Percentiles rank a stretch among this genome's conserved stretches.
Evolutionary conservation across 2,888 invertebrate species (phyloP).

Genomic region (Cephus spinipes): DNA sequence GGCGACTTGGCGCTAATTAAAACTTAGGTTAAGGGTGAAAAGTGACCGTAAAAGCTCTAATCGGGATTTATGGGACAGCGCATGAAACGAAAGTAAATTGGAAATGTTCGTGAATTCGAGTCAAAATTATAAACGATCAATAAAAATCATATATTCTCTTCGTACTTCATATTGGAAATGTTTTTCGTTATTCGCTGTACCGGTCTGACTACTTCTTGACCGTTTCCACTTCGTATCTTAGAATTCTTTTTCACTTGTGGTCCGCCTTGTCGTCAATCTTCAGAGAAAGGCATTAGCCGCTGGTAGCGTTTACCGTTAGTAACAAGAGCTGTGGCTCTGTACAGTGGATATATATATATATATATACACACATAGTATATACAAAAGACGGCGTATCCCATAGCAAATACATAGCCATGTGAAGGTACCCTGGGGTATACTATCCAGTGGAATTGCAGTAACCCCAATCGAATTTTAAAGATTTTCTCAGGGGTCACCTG

Average conservation of each 20-base stretch:
- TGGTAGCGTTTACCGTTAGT: background rate
- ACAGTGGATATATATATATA: background rate
- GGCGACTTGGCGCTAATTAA: background rate
- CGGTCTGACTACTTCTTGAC: background rate
- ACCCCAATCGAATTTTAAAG: conserved; percentile 32
- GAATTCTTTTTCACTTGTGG: background rate
- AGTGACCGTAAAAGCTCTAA: background rate
- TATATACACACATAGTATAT: background rate
- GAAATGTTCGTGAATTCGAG: background rate
- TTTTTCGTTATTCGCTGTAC: background rate
- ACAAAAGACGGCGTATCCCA: background rate
- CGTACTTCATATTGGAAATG: background rate
- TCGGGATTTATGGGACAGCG: background rate
- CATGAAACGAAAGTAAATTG: background rate
- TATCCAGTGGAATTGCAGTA: conserved; percentile 25
- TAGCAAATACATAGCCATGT: background rate
- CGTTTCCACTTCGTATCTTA: background rate
- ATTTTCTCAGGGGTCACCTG: conserved; percentile 22
- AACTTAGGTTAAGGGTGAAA: background rate
- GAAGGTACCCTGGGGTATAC: conserved; percentile 9
- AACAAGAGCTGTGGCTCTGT: background rate
- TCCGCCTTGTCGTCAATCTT: background rate
- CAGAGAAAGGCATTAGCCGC: background rate
- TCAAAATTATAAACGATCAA: background rate
- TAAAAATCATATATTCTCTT: background rate